Evolutionary conservation across 1,140 invertebrate species (phyloP).

Genomic region (Melipona quadrifasciata): DNA sequence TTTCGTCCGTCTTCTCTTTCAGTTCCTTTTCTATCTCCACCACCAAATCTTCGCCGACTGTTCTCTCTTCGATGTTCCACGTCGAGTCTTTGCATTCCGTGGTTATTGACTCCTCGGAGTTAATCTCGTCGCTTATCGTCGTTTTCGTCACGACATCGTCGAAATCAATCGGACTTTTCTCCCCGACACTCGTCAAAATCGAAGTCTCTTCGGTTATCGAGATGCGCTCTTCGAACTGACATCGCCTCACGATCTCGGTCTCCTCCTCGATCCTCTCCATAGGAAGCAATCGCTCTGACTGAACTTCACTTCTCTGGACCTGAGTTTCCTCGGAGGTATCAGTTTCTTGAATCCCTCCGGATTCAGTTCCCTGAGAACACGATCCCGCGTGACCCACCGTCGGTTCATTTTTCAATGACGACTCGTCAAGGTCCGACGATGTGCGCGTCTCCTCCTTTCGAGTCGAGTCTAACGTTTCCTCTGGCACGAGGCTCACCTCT

Average conservation of each 20-base stretch:
- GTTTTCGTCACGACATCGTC: background rate
- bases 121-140: background rate
- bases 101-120: too few species aligned
- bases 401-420: conserved; percentile 8
- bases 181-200: background rate
- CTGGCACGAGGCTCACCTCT: conserved; percentile 31
- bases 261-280: conserved; percentile 16
- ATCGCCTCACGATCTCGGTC: background rate
- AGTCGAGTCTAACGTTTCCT: conserved; percentile 19
- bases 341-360: conserved; percentile 2
- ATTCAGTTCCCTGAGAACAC: conserved; percentile 31
- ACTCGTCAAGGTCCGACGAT: conserved; percentile 12
- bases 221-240: background rate
- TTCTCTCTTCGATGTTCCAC: background rate
- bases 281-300: background rate
- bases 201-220: background rate
- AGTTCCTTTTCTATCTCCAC: background rate
- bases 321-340: background rate
- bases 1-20: conserved; percentile 25
- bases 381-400: background rate
- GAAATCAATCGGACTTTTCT: background rate
- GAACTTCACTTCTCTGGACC: background rate
- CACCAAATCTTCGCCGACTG: background rate
- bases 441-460: background rate
- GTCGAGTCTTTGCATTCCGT: background rate